These are phyloP conservation scores for Gnathonemus echidnorhynchus DNA, from an alignment of 2,113 vertebrate genomes.

Conservation along the genomic window DNA sequence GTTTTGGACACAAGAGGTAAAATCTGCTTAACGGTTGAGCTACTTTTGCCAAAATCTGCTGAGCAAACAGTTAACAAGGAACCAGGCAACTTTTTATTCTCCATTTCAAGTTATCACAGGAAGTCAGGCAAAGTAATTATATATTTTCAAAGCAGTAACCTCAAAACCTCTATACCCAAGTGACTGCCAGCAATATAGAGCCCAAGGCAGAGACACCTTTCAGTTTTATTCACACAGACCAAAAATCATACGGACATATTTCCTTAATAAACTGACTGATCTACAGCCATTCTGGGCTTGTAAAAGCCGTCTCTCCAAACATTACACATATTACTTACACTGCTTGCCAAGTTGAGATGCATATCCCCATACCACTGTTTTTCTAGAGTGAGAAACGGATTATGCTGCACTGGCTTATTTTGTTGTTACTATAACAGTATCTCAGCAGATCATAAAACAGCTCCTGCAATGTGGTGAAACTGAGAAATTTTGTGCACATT, in stretches of 20 bases:
- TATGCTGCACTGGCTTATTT: not conserved
- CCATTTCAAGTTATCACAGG: not conserved
- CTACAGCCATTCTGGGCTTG: not conserved
- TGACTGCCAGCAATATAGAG: not conserved
- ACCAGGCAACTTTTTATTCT: not conserved
- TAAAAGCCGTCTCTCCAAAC: not conserved
- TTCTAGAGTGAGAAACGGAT: not conserved
- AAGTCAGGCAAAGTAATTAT: not conserved
- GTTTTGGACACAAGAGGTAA: not conserved
- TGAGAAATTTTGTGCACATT: not conserved
- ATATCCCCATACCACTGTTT: not conserved
- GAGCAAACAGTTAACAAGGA: not conserved
- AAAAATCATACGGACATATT: not conserved
- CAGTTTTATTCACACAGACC: not conserved
- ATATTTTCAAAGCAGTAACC: not conserved
- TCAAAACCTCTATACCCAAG: not conserved
- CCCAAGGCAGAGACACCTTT: not conserved
- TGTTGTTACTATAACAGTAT: not conserved
- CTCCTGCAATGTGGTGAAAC: not conserved
- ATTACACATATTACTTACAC: not conserved
- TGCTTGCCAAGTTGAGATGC: not conserved
- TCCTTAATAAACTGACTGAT: not conserved
- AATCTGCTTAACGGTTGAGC: not conserved
- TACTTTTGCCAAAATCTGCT: not conserved
- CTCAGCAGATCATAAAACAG: not conserved